Evolutionary conservation across 2,797 vertebrate species (phyloP).

Genomic region (Xerus rutilus): DNA sequence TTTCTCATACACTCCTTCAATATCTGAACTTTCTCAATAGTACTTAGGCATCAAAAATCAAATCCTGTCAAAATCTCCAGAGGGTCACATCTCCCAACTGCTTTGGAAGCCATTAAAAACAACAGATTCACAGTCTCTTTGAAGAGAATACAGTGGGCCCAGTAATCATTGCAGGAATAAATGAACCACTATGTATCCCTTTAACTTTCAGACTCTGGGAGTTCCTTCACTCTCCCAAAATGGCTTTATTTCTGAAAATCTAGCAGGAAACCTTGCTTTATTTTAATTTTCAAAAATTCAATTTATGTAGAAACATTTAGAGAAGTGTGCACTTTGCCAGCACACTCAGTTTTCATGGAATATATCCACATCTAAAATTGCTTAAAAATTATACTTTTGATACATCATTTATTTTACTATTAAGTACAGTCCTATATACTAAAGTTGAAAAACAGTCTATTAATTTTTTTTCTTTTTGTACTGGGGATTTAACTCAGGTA

Average conservation of each 20-base stretch:
- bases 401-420: background rate
- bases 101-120: constrained; percentile 68
- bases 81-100: constrained; percentile 75
- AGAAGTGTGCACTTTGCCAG: background rate
- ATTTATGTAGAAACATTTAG: constrained; percentile 24
- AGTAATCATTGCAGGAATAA: background rate
- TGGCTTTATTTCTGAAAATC: background rate
- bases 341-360: background rate
- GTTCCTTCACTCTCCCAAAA: background rate
- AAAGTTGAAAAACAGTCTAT: background rate
- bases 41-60: constrained; percentile 79
- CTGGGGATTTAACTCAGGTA: too few species aligned
- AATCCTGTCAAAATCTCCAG: constrained; percentile 71
- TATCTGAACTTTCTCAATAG: constrained; percentile 79
- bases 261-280: background rate
- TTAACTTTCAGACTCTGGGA: background rate
- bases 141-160: background rate
- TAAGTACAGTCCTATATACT: background rate
- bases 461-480: too few species aligned
- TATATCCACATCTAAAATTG: background rate
- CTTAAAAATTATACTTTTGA: constrained; percentile 5
- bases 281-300: constrained; percentile 27
- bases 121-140: constrained; percentile 70
- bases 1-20: constrained; percentile 83
- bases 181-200: background rate